Evolutionary conservation across 2,888 invertebrate genomes (phyloP), one percentile per base, ranked within the genome.

Genomic region (Auanema freiburgensis): DNA sequence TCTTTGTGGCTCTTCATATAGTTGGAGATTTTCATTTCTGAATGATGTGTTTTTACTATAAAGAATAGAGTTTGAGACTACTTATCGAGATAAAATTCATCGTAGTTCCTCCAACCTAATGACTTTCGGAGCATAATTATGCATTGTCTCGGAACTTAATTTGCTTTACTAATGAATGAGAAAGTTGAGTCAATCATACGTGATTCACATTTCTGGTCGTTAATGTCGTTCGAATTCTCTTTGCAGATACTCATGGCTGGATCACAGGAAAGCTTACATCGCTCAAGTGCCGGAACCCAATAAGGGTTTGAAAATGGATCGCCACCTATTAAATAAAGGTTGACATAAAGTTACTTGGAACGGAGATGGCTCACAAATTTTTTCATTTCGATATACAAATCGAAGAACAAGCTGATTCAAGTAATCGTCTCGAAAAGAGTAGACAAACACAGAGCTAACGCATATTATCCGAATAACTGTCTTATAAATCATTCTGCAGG

Each of bases 211-310:
- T 54, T 60, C 23, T 60, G 60, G n/a, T 60, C 53, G 16, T 18
- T 55, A 2, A 16, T 60, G 1, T 54, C 54, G n/a, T n/a, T n/a
- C 2, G 40, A 23, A 43, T 54, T 5, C 54, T 54, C 44, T 33
- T 56, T 18, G 41, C 61, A 61, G 5, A 61, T 43, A 46, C 41
- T 49, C 11, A 42, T 44, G n/a, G 49, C n/a, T 14, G 43, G 21
- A 10, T 55, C 55, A 25, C 61, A 61, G 1, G 50, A 55, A 11
- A 61, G 46, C 14, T 21, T 16, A 41, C 61, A 61, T 14, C 56
- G 49, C 18, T 49, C 56, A 16, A 57, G 24, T 5, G 61, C 61
- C 12, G 61, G 61, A 12, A 61, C 14, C 61, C 61, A 61, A 8
- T 55, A 55, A 10, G 61, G 49, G 21, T 56, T 16, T 12, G 46